Conservation (phyloP, 2,888 invertebrate species). For the Troides oblongomaculatus region DNA sequence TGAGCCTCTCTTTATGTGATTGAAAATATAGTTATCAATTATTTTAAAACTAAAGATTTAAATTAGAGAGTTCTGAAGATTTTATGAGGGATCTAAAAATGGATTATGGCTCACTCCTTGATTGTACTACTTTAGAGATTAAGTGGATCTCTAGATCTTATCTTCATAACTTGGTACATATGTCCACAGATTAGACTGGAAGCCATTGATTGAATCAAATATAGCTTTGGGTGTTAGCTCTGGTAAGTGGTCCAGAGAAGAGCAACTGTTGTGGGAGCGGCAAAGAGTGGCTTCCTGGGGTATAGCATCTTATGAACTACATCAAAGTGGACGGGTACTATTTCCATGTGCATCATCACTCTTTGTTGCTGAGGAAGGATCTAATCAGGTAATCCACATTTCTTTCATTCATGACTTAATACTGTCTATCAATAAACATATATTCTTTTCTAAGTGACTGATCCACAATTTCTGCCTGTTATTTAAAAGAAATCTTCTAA, state of each 20-base stretch:
- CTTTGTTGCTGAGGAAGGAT: conserved; percentile 85
- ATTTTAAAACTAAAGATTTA: no score
- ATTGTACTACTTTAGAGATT: no score
- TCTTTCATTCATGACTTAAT: not conserved
- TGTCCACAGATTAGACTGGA: conserved; percentile 84
- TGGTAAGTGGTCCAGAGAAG: conserved; percentile 89
- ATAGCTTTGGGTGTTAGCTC: conserved; percentile 79
- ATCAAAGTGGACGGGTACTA: conserved; percentile 91
- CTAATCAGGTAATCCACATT: conserved; percentile 51
- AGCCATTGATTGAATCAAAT: conserved; percentile 89
- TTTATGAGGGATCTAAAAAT: no score
- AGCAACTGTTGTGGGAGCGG: conserved; percentile 94
- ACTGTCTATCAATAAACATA: no score
- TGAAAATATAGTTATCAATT: no score
- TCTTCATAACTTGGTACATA: not conserved
- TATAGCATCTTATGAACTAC: conserved; percentile 95
- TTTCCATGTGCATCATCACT: conserved; percentile 94
- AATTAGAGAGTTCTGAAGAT: no score
- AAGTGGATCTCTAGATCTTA: no score
- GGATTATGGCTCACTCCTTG: no score
- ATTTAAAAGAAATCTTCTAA: no score
- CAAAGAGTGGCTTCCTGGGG: conserved; percentile 96
- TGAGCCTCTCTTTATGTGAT: no score
- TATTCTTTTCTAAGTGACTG: no score
- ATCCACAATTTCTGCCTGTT: no score